Evolutionary conservation across 2,888 invertebrate genomes (phyloP).

Genomic region (Dysmachus trigonus): DNA sequence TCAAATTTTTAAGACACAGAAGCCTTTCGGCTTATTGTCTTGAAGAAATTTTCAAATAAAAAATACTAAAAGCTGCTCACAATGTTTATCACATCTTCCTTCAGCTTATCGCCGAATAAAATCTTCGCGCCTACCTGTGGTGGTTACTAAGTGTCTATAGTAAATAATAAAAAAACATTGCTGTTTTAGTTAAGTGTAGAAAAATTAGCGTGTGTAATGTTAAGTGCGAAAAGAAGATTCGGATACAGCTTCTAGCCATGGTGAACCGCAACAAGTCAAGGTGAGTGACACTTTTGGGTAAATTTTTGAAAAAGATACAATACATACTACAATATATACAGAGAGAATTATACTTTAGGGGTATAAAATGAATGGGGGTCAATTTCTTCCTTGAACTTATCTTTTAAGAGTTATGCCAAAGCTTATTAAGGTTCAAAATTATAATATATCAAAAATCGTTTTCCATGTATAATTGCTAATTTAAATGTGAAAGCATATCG

Average conservation of each 20-base stretch:
- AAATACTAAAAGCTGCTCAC: neutral
- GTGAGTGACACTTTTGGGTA: neutral
- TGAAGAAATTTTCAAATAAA: neutral
- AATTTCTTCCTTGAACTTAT: no score
- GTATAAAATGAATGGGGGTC: no score
- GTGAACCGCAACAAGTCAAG: constrained; percentile 51
- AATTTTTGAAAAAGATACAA: no score
- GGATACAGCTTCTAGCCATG: constrained; percentile 49
- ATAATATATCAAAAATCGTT: no score
- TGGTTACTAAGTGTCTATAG: constrained; percentile 24
- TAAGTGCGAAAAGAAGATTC: constrained; percentile 22
- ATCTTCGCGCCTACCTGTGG: neutral
- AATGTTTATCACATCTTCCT: neutral
- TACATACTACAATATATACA: no score
- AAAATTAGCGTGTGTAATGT: constrained; percentile 44
- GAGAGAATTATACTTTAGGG: neutral
- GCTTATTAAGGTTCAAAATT: no score
- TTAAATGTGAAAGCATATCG: no score
- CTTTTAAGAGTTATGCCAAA: no score
- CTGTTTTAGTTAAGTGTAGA: neutral
- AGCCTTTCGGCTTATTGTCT: neutral
- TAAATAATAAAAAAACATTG: neutral
- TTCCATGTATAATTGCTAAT: no score
- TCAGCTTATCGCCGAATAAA: neutral
- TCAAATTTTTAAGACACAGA: neutral